Conservation (phyloP, 2,797 vertebrate genomes). For the Aphelocoma californica region DNA sequence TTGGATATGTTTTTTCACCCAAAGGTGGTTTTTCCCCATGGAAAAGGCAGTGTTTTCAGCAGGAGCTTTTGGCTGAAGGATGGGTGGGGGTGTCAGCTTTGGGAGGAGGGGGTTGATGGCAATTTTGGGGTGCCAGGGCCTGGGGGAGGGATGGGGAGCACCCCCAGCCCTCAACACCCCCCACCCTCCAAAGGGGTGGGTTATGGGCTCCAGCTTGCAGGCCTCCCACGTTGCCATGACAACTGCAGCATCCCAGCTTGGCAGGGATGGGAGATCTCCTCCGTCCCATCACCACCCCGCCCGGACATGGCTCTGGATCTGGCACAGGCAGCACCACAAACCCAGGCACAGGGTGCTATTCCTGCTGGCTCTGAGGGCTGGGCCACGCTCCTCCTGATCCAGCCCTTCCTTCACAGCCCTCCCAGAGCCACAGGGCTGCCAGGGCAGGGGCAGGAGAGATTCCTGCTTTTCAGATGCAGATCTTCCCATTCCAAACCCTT, state of each 20-base stretch:
- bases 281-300: background rate
- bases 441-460: background rate
- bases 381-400: background rate
- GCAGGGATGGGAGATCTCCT: background rate
- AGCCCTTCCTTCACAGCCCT: background rate
- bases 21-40: background rate
- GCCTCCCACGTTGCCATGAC: background rate
- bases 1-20: rapidly evolving
- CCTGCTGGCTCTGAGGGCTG: background rate
- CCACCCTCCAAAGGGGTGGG: rapidly evolving
- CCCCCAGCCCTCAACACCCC: background rate
- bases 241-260: conserved; percentile 31
- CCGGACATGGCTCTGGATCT: rapidly evolving
- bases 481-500: background rate
- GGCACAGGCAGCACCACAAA: background rate
- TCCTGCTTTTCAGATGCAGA: background rate
- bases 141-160: background rate
- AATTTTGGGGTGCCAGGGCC: background rate
- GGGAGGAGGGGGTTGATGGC: background rate
- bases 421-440: background rate
- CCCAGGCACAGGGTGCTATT: background rate
- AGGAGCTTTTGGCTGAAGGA: background rate
- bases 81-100: background rate
- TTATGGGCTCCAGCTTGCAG: background rate
- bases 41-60: background rate